These are phyloP conservation scores for Coregonus ussuriensis DNA, from an alignment of 2,797 vertebrate genomes.

Conservation along the genomic window DNA sequence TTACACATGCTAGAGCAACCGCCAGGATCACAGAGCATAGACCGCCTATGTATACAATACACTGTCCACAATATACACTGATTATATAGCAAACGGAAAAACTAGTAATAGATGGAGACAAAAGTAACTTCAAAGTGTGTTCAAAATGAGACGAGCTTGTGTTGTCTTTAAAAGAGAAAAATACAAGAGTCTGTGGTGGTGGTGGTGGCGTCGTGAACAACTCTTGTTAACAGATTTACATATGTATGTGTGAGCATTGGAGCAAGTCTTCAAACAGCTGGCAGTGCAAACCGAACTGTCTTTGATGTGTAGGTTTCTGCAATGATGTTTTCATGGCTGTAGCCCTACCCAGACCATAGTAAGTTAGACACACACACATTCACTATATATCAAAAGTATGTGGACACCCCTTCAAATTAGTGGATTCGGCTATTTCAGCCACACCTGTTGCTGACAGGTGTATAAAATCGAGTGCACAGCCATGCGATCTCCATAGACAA, in stretches of 20 bases:
- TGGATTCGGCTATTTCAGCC: too few species aligned
- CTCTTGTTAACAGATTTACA: not conserved
- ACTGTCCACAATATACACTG: slow-evolving; percentile 10
- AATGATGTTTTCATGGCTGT: not conserved
- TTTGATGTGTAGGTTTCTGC: not conserved
- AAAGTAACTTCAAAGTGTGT: not conserved
- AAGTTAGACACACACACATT: not conserved
- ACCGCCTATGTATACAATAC: slow-evolving; percentile 18
- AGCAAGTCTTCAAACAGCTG: not conserved
- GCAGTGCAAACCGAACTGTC: not conserved
- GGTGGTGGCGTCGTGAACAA: not conserved
- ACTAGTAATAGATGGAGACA: not conserved
- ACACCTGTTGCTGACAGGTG: too few species aligned
- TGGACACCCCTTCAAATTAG: too few species aligned
- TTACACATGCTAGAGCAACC: slow-evolving; percentile 28
- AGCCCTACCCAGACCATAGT: not conserved
- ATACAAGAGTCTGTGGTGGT: not conserved
- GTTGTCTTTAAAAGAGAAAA: not conserved
- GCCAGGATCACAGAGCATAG: slow-evolving; percentile 25
- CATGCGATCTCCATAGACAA: too few species aligned
- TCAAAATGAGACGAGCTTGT: not conserved
- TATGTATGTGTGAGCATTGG: not conserved
- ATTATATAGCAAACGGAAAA: not conserved
- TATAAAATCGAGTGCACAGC: too few species aligned
- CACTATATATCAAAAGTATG: not conserved